phyloP scores from a whole-genome alignment of 2,113 vertebrate genomes.

The Gnathochromis pfefferi region DNA sequence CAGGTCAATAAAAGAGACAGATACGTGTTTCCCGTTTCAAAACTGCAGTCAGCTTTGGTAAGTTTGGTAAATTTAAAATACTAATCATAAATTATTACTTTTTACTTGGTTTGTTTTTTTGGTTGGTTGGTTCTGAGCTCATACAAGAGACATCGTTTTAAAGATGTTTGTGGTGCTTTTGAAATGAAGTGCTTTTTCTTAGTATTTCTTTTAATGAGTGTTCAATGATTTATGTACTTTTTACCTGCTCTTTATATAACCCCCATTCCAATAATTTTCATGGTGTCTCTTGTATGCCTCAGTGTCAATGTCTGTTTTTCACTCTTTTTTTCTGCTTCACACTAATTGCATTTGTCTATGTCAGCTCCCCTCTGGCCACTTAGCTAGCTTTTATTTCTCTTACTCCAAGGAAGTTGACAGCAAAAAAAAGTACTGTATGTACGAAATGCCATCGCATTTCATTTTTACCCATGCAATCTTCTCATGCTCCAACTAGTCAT shows the following conservation, averaged over 20 bases:
- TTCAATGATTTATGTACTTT: background rate
- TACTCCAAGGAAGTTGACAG: background rate
- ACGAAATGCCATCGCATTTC: slow-evolving; percentile 1
- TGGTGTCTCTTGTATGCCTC: background rate
- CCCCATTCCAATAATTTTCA: background rate
- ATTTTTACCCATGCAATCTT: background rate
- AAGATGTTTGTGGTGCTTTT: background rate
- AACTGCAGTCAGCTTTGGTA: background rate
- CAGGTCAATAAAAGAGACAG: background rate
- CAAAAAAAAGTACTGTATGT: background rate
- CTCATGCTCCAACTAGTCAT: background rate
- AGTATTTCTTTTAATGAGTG: background rate
- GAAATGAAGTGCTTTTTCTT: background rate
- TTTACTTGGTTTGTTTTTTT: background rate
- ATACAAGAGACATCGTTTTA: background rate
- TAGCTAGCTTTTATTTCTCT: background rate
- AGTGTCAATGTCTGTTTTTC: slow-evolving; percentile 22
- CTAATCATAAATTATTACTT: background rate
- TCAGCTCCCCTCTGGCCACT: background rate
- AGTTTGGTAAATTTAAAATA: background rate
- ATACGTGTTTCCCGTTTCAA: background rate
- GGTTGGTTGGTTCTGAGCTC: background rate
- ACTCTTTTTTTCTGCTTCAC: background rate
- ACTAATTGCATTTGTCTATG: slow-evolving; percentile 31
- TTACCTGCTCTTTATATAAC: background rate